Base-by-base conservation (phyloP, 2,113 vertebrate genomes). In the Salminus brasiliensis region DNA sequence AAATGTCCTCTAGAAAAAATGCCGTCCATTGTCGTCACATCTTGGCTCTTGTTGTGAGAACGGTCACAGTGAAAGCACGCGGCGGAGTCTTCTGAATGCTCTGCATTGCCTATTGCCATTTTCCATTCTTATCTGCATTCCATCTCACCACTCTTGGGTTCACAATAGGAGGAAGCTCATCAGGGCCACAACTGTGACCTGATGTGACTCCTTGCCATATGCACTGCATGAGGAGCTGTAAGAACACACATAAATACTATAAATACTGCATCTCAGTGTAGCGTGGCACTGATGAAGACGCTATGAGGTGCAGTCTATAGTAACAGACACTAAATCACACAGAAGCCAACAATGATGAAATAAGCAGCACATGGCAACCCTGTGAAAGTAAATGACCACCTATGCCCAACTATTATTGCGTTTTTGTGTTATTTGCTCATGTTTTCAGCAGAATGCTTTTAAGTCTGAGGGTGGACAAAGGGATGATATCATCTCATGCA, bases 21-120 rank as follows among this genome's bases (percentile, higher is more conserved):
- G 21, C 23, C n/a, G 34, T 9, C 25, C 25, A 53, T 32, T 27
- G 27, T 68, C 41, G 25, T 71, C 43, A 49, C 55, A 3, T 29
- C 53, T 80, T 85, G 83, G 81, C 75, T 32, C 10, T 12, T n/a
- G 32, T 55, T 84, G 70, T 87, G 81, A 79, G 78, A 87, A 77
- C 45, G 34, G 29, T 76, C 60, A 81, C 66, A 76, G 76, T 80
- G 10, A 49, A 71, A 25, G 18, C 9, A 29, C 41, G 43, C 25
- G 30, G 41, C 4, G 55, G 16, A 45, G 52, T 36, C 69, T n/a
- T 59, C 16, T 27, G 43, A 36, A 79, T 60, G 32, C 52, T 77
- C 36, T 49, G 30, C 74, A 55, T 43, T 68, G 67, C 66, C 81
- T 41, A 45, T 53, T 74, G 71, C 73, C 70, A 18, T 71, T 49